Evolutionary conservation across 1,140 invertebrate genomes (phyloP).

Genomic region (Melitaea cinxia): DNA sequence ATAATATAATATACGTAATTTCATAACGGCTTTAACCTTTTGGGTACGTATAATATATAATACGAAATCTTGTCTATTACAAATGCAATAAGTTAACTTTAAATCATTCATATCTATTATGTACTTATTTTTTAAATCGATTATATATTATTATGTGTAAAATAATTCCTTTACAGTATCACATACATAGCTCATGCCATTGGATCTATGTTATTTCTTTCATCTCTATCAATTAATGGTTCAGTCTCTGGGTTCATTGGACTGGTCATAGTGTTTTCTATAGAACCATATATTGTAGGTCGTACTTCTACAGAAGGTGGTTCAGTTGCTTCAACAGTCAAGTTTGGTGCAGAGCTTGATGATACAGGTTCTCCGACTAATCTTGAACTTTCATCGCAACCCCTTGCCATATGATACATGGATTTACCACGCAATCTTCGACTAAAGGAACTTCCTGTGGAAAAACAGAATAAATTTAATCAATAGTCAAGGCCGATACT

Average conservation of each 20-base stretch:
- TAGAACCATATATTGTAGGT: slow-evolving; percentile 63
- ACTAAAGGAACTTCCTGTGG: slow-evolving; percentile 86
- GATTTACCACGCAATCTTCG: slow-evolving; percentile 87
- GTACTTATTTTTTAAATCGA: neutral
- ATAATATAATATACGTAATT: neutral
- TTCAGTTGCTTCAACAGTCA: slow-evolving; percentile 56
- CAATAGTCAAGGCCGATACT: too few relatives aligned
- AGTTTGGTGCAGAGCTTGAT: slow-evolving; percentile 67
- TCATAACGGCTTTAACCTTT: neutral
- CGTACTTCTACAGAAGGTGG: slow-evolving; percentile 54
- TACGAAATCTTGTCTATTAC: slow-evolving; percentile 4
- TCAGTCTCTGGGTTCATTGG: slow-evolving; percentile 61
- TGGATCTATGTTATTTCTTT: slow-evolving; percentile 46
- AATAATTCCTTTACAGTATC: slow-evolving; percentile 5
- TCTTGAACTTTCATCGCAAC: slow-evolving; percentile 81
- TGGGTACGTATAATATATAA: slow-evolving; percentile 8
- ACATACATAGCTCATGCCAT: slow-evolving; percentile 46
- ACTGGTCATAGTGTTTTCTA: slow-evolving; percentile 54
- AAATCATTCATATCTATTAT: slow-evolving; percentile 4
- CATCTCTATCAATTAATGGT: slow-evolving; percentile 52
- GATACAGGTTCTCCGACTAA: slow-evolving; percentile 63
- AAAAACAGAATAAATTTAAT: slow-evolving; percentile 28
- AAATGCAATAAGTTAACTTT: slow-evolving; percentile 2
- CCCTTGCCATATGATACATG: slow-evolving; percentile 86
- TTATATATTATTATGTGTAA: slow-evolving; percentile 13